Conservation (phyloP, 2,113 vertebrate genomes). For the Himantopus leucocephalus region DNA sequence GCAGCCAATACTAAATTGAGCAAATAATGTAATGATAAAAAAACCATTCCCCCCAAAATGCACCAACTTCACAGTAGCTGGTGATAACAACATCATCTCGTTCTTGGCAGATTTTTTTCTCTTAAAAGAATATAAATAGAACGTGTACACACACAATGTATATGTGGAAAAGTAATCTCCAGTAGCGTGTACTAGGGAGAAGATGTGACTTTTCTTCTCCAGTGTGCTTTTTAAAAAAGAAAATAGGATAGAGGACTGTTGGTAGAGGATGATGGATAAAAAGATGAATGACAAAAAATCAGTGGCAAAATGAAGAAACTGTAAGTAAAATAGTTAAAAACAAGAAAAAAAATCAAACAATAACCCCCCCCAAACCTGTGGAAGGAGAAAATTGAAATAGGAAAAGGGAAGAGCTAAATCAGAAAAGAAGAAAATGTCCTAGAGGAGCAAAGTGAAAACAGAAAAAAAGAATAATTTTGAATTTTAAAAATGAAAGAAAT, state of each 20-base stretch:
- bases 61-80: not conserved
- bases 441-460: not conserved
- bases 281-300: not conserved
- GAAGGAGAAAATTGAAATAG: not conserved
- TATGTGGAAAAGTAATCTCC: not conserved
- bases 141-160: no score
- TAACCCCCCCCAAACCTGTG: rapidly evolving
- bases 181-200: not conserved
- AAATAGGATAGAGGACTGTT: not conserved
- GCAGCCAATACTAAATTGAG: not conserved
- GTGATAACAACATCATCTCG: not conserved
- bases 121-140: not conserved
- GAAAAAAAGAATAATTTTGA: rapidly evolving
- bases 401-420: not conserved
- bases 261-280: not conserved
- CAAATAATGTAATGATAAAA: not conserved
- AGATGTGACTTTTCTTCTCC: not conserved
- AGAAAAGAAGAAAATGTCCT: not conserved
- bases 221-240: not conserved
- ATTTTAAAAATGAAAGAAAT: not conserved
- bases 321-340: not conserved
- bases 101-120: not conserved
- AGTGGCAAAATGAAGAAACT: not conserved
- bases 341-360: not conserved
- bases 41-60: not conserved